Base-by-base conservation (phyloP, 1,140 invertebrate genomes). In the Drosophila parvula region DNA sequence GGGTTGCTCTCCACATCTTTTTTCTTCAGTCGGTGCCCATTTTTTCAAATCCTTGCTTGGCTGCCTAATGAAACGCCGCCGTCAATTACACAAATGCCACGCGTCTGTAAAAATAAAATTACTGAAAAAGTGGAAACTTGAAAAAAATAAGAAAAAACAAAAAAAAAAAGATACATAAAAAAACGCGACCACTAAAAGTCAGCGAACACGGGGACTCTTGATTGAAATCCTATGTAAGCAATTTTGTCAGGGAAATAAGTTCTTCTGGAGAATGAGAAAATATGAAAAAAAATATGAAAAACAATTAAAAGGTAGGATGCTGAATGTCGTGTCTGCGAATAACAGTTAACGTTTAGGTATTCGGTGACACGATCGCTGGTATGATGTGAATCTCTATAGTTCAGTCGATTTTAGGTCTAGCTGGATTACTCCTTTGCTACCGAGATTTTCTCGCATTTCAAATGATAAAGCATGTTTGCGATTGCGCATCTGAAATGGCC, bases 11-110 rank as follows among this genome's bases (percentile, higher is more conserved):
- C 41, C 36, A 57, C 16, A 55, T 16, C 71, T 70, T 82, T 78
- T 78, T 86, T 53, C 22, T 22, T 57, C 18, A 38, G n/a, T 32
- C 62, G 60, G 16, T 75, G 61, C 79, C 59, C 83, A 88, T 80
- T 73, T 77, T 88, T 83, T 88, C 36, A 43, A 28, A 60, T 48
- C 57, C 45, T 69, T 62, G 76, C 76, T 78, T 48, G 80, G 80
- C 45, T 73, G 62, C 57, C 74, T 88, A 88, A 88, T 86, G 73
- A 88, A 88, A 89, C 74, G 76, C 81, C 84, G 57, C 76, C 76
- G 68, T 78, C 83, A 88, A 88, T 89, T 89, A 88, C 64, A 74
- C 75, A 50, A 44, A 48, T 44, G 83, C 67, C 83, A 88, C 83
- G 83, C 84, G 79, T 48, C 64, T 38, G 12, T 28, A 63, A 79